A percentile compares a stretch with the other conserved stretches of the same genome.
Evolutionary conservation across 2,888 invertebrate genomes (phyloP).

Genomic region (Artemia sp.): DNA sequence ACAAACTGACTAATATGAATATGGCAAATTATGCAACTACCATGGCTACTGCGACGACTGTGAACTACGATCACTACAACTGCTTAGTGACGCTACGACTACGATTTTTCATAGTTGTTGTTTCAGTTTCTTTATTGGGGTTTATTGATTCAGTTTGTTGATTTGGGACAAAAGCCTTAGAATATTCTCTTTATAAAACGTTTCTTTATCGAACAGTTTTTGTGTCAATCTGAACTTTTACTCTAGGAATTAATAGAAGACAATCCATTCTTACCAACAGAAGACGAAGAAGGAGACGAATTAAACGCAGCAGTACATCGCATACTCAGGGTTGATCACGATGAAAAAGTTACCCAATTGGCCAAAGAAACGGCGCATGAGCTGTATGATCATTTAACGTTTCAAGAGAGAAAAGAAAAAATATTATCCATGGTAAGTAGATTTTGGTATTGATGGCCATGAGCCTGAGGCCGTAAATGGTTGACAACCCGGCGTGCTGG

Average conservation of each 20-base stretch:
- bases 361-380: constrained; percentile 73
- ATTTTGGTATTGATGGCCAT: neutral
- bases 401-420: constrained; percentile 50
- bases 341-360: constrained; percentile 66
- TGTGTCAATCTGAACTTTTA: neutral
- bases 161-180: neutral
- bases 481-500: no score
- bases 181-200: no score
- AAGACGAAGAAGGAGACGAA: constrained; percentile 28
- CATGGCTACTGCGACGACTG: no score
- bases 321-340: constrained; percentile 35
- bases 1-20: no score
- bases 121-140: no score
- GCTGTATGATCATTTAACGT: constrained; percentile 52
- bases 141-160: no score
- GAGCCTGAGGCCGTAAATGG: no score
- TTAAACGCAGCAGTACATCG: constrained; percentile 29
- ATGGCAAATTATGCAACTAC: no score
- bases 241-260: constrained; percentile 28
- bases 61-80: no score
- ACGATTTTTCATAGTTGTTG: no score
- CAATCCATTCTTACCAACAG: constrained; percentile 25
- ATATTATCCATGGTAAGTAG: constrained; percentile 65
- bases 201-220: no score
- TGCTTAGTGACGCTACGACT: no score